These are phyloP conservation scores for Fragum whitleyi DNA, from an alignment of 2,888 invertebrate genomes.

Conservation along the genomic window DNA sequence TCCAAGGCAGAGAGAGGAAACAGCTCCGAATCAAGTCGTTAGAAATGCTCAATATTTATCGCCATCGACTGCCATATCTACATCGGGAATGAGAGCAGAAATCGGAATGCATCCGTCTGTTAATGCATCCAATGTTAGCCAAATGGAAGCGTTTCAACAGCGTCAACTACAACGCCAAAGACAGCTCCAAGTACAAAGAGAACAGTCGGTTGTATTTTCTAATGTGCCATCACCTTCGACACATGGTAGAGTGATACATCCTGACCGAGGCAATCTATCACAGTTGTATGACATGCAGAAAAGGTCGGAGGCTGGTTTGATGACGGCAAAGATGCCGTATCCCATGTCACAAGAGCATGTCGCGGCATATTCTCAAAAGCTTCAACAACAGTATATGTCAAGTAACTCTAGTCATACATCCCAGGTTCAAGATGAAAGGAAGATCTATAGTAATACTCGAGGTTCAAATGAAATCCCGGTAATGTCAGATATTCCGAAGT, in stretches of 20 bases:
- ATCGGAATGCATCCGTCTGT: neutral
- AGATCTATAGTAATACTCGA: conserved; percentile 1
- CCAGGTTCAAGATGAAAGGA: neutral
- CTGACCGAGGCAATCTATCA: neutral
- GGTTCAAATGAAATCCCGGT: conserved; percentile 41
- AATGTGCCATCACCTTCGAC: conserved; percentile 11
- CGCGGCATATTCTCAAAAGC: conserved; percentile 12
- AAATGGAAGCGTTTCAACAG: conserved; percentile 46
- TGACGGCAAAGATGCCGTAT: conserved; percentile 7
- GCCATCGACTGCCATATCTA: neutral
- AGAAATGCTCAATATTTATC: neutral
- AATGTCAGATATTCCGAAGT: conserved; percentile 42
- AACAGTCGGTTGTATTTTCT: neutral
- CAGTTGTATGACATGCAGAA: conserved; percentile 5
- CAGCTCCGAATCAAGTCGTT: neutral
- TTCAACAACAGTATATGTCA: conserved; percentile 9
- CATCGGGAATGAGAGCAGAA: neutral
- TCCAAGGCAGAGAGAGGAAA: neutral
- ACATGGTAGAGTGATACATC: neutral
- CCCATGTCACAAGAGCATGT: conserved; percentile 1
- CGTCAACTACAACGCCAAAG: conserved; percentile 42
- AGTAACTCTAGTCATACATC: conserved; percentile 20
- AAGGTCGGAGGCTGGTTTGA: neutral
- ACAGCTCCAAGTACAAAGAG: conserved; percentile 37
- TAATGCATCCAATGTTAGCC: neutral